Conservation (phyloP, 2,888 invertebrate genomes). For the Trypoxylon attenuatum region DNA sequence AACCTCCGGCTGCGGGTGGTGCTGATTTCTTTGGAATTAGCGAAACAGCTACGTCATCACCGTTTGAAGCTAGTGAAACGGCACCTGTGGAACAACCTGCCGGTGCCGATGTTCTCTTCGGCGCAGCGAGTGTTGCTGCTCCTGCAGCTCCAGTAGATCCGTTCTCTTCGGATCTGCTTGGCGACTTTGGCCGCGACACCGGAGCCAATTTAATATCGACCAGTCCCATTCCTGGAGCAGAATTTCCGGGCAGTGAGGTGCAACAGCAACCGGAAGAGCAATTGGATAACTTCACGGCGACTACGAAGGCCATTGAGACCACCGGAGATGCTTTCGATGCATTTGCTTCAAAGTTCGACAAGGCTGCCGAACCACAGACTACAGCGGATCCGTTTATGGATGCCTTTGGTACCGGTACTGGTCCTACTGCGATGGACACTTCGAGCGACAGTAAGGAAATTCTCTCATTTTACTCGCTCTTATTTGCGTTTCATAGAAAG, state of each 20-base stretch:
- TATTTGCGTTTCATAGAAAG: background rate
- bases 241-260: constrained; percentile 56
- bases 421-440: constrained; percentile 72
- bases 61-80: constrained; percentile 21
- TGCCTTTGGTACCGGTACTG: constrained; percentile 76
- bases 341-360: constrained; percentile 92
- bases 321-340: constrained; percentile 86
- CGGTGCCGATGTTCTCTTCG: constrained; percentile 42
- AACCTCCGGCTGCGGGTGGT: constrained; percentile 4
- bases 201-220: constrained; percentile 43
- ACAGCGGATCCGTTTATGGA: constrained; percentile 76
- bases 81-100: constrained; percentile 30
- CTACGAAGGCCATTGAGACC: constrained; percentile 61
- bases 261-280: constrained; percentile 56
- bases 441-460: constrained; percentile 68
- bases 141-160: constrained; percentile 1
- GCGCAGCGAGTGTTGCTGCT: constrained; percentile 16
- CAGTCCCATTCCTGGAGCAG: constrained; percentile 61
- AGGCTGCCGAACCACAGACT: constrained; percentile 77
- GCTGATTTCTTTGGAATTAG: constrained; percentile 54
- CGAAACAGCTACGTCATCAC: constrained; percentile 34
- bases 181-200: constrained; percentile 35
- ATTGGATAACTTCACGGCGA: constrained; percentile 59
- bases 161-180: constrained; percentile 48
- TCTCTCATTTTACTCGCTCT: background rate